A percentile compares a stretch with the other conserved stretches of the same genome.
Evolutionary conservation across 2,888 invertebrate genomes (phyloP).

Genomic region (Asteroscopus sphinx): DNA sequence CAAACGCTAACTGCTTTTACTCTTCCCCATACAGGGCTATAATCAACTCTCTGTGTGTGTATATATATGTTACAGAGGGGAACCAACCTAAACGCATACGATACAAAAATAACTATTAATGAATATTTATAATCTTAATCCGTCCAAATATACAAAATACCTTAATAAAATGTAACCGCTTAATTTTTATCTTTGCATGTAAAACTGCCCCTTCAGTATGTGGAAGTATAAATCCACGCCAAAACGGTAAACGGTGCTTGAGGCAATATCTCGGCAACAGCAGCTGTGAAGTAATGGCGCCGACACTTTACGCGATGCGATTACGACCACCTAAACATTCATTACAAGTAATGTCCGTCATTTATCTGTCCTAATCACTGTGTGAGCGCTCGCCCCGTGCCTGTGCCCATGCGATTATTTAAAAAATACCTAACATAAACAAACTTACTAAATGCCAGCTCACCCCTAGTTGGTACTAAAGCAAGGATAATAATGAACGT

Average conservation of each 20-base stretch:
- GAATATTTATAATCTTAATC: constrained; percentile 21
- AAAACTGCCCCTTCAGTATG: constrained; percentile 70
- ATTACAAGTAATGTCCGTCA: constrained; percentile 89
- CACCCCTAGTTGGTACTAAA: constrained; percentile 21
- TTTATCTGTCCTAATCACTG: constrained; percentile 89
- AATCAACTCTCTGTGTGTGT: constrained; percentile 45
- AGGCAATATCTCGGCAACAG: constrained; percentile 87
- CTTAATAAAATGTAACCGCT: constrained; percentile 51
- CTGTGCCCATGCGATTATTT: constrained; percentile 67
- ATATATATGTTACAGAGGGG: constrained; percentile 30
- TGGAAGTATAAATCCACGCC: constrained; percentile 79
- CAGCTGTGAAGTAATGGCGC: constrained; percentile 89
- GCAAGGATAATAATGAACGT: constrained; percentile 40
- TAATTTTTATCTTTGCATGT: constrained; percentile 65
- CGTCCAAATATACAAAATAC: constrained; percentile 24
- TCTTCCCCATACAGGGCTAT: constrained; percentile 51
- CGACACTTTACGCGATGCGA: constrained; percentile 89
- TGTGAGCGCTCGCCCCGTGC: constrained; percentile 72
- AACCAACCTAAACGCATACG: constrained; percentile 18
- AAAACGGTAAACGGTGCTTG: constrained; percentile 82
- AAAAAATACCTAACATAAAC: constrained; percentile 61
- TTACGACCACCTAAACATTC: constrained; percentile 90
- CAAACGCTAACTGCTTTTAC: constrained; percentile 76
- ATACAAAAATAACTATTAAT: constrained; percentile 20
- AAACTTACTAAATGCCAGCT: constrained; percentile 50